Evolutionary conservation across 1,140 invertebrate genomes (phyloP).

Genomic region (roundworm (Caenorhabditis elegans)): DNA sequence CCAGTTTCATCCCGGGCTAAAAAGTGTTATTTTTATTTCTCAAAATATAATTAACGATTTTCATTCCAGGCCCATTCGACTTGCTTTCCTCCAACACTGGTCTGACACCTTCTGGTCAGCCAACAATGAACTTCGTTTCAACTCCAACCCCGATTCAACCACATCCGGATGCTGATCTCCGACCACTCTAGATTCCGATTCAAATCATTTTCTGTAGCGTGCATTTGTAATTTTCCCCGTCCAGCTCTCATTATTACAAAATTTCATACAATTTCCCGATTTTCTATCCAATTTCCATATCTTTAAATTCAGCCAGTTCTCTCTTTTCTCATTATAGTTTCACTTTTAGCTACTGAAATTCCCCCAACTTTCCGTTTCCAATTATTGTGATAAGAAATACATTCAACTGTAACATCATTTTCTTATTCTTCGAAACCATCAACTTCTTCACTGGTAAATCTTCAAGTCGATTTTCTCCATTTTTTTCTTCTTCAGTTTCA

Average conservation of each 20-base stretch:
- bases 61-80: neutral
- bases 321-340: neutral
- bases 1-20: too few relatives aligned
- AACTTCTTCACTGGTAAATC: neutral
- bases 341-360: neutral
- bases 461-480: neutral
- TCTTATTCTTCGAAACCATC: neutral
- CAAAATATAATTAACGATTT: too few relatives aligned
- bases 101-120: constrained; percentile 25
- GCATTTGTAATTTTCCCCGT: neutral
- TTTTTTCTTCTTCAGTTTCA: neutral
- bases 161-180: constrained; percentile 29
- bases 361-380: neutral
- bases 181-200: constrained; percentile 12
- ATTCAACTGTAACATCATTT: neutral
- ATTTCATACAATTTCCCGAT: neutral
- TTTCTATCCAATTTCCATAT: neutral
- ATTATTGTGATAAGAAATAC: neutral
- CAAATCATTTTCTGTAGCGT: neutral
- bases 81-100: constrained; percentile 17
- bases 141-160: constrained; percentile 30
- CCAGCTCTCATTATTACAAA: too few relatives aligned
- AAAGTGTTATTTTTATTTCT: too few relatives aligned
- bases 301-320: neutral
- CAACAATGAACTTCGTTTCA: constrained; percentile 34